These are phyloP conservation scores for Kryptopterus vitreolus DNA, from an alignment of 2,797 vertebrate genomes.

Conservation along the genomic window DNA sequence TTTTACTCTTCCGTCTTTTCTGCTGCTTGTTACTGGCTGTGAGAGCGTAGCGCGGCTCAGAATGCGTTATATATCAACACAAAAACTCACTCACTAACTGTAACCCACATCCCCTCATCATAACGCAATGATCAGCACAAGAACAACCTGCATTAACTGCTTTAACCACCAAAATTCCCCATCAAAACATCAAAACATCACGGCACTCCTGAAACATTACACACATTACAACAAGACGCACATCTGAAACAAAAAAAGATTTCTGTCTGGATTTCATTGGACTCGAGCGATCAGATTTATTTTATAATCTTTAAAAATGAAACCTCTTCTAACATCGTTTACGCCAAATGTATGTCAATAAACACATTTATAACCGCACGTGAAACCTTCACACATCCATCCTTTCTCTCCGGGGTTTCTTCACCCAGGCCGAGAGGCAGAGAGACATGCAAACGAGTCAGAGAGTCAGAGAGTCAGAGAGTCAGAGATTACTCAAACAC, in stretches of 20 bases:
- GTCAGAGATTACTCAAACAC: conserved; percentile 41
- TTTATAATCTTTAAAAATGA: background rate
- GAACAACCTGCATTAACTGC: conserved; percentile 57
- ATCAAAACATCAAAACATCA: conserved; percentile 31
- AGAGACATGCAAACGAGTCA: too few relatives aligned
- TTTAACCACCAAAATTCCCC: conserved; percentile 55
- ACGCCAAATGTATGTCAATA: background rate
- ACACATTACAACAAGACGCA: background rate
- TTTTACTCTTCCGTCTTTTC: conserved; percentile 54
- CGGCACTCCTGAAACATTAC: background rate
- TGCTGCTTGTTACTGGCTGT: conserved; percentile 66
- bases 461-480: conserved; percentile 24
- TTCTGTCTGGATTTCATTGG: background rate
- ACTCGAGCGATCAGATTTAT: background rate
- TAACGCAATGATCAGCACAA: conserved; percentile 66
- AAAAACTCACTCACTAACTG: too few relatives aligned
- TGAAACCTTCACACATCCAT: background rate
- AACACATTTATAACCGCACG: background rate
- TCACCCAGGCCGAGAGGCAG: conserved; percentile 20
- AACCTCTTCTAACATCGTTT: background rate
- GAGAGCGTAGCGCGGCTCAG: conserved; percentile 60
- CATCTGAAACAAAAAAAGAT: background rate
- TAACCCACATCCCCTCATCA: too few relatives aligned
- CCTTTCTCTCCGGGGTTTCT: conserved; percentile 12
- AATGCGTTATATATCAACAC: conserved; percentile 63